phyloP scores from a whole-genome alignment of 2,113 vertebrate species.

The Channa argus region DNA sequence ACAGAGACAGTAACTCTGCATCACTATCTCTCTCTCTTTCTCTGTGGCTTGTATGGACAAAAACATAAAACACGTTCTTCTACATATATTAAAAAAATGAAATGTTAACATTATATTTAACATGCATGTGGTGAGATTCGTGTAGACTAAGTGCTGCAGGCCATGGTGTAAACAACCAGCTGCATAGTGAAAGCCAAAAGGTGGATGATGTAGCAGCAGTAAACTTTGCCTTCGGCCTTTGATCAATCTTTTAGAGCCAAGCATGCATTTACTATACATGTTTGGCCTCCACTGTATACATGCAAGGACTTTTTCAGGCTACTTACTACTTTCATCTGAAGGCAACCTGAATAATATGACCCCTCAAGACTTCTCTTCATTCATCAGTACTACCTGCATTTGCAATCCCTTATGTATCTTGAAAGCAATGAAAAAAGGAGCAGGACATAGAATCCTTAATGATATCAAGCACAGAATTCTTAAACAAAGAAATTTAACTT shows the following conservation, averaged over 20 bases:
- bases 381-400: neutral
- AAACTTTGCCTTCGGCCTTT: slow-evolving; percentile 17
- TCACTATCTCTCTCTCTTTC: neutral
- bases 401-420: neutral
- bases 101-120: slow-evolving; percentile 39
- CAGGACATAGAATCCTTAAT: neutral
- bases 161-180: slow-evolving; percentile 32
- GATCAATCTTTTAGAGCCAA: slow-evolving; percentile 2
- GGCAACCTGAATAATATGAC: slow-evolving; percentile 19
- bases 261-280: slow-evolving; percentile 5
- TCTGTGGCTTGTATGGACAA: slow-evolving; percentile 1
- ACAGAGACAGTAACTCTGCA: slow-evolving; percentile 17
- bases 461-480: neutral
- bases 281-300: slow-evolving; percentile 15
- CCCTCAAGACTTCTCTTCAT: neutral
- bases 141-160: slow-evolving; percentile 43
- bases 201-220: slow-evolving; percentile 3
- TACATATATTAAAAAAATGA: neutral
- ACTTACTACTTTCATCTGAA: slow-evolving; percentile 65
- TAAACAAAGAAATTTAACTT: slow-evolving; percentile 46
- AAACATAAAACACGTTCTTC: neutral
- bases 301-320: slow-evolving; percentile 18
- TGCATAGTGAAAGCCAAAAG: slow-evolving; percentile 26
- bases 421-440: neutral
- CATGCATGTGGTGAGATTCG: slow-evolving; percentile 23